These are phyloP conservation scores for Emydocephalus ijimae DNA, from an alignment of 2,113 vertebrate species.

Conservation along the genomic window DNA sequence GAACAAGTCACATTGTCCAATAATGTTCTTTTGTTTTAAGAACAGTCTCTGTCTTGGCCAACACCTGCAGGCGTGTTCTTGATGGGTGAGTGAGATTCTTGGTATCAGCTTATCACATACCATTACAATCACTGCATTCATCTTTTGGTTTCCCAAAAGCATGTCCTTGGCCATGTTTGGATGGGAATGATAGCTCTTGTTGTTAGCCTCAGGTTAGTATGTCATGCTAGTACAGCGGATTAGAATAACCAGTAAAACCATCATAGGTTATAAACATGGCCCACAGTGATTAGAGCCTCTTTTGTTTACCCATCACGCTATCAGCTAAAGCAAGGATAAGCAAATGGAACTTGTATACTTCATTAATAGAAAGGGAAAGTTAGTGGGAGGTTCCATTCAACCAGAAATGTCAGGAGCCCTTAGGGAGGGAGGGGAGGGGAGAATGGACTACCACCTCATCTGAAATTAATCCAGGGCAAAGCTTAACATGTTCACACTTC, in stretches of 20 bases:
- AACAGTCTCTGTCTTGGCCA: too few relatives aligned
- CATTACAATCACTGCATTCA: neutral
- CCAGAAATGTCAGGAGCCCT: neutral
- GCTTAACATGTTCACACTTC: neutral
- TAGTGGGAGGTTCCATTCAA: neutral
- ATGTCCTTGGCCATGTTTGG: neutral
- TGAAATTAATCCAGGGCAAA: conserved; percentile 7
- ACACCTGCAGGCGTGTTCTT: too few relatives aligned
- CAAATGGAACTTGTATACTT: neutral
- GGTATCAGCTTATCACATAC: neutral
- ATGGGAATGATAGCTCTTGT: neutral
- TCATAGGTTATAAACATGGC: neutral
- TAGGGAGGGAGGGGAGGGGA: neutral
- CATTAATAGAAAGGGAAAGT: neutral
- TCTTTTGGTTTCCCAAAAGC: neutral
- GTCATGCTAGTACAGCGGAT: neutral
- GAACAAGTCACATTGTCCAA: too few relatives aligned
- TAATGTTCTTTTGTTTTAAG: too few relatives aligned
- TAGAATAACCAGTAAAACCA: neutral
- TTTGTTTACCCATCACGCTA: neutral
- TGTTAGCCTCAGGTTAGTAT: neutral
- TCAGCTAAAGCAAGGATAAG: neutral
- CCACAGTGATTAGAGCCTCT: neutral
- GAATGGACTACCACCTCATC: neutral
- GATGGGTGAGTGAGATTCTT: neutral